Percentiles rank a stretch among this genome's conserved stretches.
Conservation (phyloP, 2,113 vertebrate genomes). For the Melanocharis versteri region DNA sequence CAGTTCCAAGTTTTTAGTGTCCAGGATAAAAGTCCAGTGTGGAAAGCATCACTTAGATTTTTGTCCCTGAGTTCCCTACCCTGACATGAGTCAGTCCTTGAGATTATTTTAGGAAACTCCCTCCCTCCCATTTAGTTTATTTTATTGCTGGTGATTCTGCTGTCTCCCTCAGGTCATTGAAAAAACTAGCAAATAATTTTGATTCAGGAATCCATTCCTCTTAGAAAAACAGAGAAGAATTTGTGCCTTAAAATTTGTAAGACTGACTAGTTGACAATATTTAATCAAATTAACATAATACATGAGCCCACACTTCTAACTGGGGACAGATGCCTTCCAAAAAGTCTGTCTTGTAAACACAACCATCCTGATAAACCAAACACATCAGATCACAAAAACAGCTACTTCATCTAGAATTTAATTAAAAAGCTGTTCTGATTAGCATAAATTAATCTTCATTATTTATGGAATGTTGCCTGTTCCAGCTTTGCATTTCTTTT, state of each 20-base stretch:
- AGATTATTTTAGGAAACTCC: neutral
- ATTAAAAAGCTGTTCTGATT: neutral
- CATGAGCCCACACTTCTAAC: neutral
- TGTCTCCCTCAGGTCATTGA: neutral
- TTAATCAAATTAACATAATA: neutral
- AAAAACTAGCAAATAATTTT: neutral
- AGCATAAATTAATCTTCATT: neutral
- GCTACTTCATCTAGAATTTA: neutral
- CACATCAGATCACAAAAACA: neutral
- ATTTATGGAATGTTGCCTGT: neutral
- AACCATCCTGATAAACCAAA: neutral
- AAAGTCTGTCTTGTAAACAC: neutral
- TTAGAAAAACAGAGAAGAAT: neutral
- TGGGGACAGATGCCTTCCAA: neutral
- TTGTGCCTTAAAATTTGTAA: neutral
- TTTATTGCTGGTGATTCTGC: neutral
- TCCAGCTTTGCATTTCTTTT: neutral
- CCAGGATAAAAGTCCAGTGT: neutral
- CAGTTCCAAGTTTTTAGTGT: neutral
- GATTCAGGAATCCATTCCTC: neutral
- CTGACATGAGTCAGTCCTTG: neutral
- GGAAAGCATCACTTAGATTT: neutral
- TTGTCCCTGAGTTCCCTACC: neutral
- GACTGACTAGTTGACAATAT: neutral
- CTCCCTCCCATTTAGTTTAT: neutral